Base-by-base conservation (phyloP, 2,797 vertebrate species). In the Limosa lapponica region DNA sequence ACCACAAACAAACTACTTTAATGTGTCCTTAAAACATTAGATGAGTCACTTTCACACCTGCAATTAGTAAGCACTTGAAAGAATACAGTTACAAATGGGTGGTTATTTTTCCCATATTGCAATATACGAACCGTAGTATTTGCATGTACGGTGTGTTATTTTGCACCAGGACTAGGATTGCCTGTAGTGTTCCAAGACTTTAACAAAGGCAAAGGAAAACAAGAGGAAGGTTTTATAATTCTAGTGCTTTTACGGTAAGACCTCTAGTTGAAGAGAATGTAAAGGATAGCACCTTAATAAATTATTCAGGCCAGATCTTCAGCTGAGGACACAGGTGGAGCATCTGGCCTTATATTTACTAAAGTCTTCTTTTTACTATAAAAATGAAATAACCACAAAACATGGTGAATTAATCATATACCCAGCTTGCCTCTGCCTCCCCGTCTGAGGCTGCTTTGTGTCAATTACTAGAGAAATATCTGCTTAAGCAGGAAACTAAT, bases 381-480 rank as follows among this genome's bases (percentile, higher is more conserved):
- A 78, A 87, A 52, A 81, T 62, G 82, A 77, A 95, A 93, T 71
- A 90, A 94, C 59, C 87, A 58, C 61, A 75, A 82, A 95, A 86
- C 49, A 51, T 13, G 46, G 87, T 46, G 70, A 91, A 95, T 91
- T 87, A 96, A 88, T 92, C 72, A 83, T 13, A 75, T 10, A 69
- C 54, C 65, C 79, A 85, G 57, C 69, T 79, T 85, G 37, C 71
- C 69, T 78, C 75, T 95, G 89, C 82, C 69, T 87, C 69, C 89
- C 37, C 7, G 0, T 73, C 83, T 37, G 32, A 94, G 48, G 67
- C 72, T 91, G 93, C 52, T 78, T 91, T 92, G 46, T 93, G 90
- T 94, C 94, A 95, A 96, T 94, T 95, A 93, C 74, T 43, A 57
- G 24, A 92, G 89, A 93, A 95, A 91, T 87, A 94, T 54, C 87